phyloP scores from a whole-genome alignment of 2,113 vertebrate genomes.

The Puma concolor region DNA sequence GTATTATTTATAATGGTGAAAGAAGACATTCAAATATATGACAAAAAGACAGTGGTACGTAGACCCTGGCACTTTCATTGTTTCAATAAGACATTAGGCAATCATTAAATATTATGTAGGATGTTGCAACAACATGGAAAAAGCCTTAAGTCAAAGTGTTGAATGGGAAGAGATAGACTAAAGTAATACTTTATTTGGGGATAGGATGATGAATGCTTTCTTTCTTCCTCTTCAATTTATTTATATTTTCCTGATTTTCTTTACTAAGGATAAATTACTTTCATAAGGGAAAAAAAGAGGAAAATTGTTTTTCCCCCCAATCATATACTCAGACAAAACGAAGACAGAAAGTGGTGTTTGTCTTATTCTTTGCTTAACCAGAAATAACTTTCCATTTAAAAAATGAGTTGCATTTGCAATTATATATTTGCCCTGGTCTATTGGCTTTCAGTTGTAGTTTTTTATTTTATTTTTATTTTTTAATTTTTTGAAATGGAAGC shows the following conservation, averaged over 20 bases:
- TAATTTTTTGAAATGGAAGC: not conserved
- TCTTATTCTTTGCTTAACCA: not conserved
- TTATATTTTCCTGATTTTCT: not conserved
- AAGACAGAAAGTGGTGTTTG: not conserved
- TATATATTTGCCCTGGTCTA: not conserved
- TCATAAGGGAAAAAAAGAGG: not conserved
- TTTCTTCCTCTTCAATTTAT: not conserved
- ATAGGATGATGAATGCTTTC: not conserved
- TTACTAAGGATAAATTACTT: not conserved
- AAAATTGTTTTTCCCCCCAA: not conserved
- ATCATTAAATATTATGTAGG: not conserved
- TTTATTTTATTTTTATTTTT: not conserved
- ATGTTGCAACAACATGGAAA: not conserved
- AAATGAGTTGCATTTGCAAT: not conserved
- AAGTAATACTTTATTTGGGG: not conserved
- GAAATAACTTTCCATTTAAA: constrained; percentile 17
- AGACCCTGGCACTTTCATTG: not conserved
- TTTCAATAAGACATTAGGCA: not conserved
- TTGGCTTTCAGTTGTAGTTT: not conserved
- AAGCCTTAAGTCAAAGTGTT: not conserved
- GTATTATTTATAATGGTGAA: not conserved
- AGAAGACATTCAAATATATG: not conserved
- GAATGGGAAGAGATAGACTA: not conserved
- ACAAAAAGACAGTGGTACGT: not conserved
- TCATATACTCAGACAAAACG: not conserved